Evolutionary conservation across 2,797 vertebrate species (phyloP).

Genomic region (Anas bernieri): DNA sequence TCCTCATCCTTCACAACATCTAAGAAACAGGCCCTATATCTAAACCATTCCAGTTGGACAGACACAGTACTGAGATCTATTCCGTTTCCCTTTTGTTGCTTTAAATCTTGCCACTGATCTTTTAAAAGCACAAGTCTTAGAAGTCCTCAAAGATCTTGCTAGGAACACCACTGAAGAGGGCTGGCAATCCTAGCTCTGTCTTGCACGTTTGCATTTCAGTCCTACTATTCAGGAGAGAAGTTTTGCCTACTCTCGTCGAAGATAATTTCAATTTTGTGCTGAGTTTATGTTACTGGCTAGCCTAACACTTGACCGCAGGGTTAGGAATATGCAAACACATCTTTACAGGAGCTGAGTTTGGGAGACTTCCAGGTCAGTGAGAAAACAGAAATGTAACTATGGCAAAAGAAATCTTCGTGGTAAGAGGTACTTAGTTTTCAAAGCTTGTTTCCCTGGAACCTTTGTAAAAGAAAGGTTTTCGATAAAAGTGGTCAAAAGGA

Average conservation of each 20-base stretch:
- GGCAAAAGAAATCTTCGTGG: not conserved
- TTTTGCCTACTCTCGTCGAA: not conserved
- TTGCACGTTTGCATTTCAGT: not conserved
- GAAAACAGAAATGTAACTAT: not conserved
- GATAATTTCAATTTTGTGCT: not conserved
- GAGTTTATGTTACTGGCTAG: not conserved
- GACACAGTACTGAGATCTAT: not conserved
- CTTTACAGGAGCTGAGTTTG: not conserved
- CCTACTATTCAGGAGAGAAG: not conserved
- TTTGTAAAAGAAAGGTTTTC: not conserved
- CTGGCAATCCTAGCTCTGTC: not conserved
- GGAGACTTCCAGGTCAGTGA: not conserved
- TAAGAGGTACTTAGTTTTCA: not conserved
- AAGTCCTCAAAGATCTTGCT: not conserved
- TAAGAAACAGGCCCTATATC: not conserved
- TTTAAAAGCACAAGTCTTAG: not conserved
- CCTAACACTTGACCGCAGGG: not conserved
- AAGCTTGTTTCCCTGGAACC: not conserved
- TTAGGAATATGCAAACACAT: not conserved
- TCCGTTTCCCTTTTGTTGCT: not conserved
- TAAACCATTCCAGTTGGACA: not conserved
- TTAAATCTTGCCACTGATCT: not conserved
- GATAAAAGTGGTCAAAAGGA: not conserved
- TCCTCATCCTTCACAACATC: not conserved
- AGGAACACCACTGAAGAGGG: accelerated